A percentile compares a stretch with the other conserved stretches of the same genome.
Evolutionary conservation across 2,113 vertebrate genomes (phyloP).

Genomic region (Odocoileus hemionus): DNA sequence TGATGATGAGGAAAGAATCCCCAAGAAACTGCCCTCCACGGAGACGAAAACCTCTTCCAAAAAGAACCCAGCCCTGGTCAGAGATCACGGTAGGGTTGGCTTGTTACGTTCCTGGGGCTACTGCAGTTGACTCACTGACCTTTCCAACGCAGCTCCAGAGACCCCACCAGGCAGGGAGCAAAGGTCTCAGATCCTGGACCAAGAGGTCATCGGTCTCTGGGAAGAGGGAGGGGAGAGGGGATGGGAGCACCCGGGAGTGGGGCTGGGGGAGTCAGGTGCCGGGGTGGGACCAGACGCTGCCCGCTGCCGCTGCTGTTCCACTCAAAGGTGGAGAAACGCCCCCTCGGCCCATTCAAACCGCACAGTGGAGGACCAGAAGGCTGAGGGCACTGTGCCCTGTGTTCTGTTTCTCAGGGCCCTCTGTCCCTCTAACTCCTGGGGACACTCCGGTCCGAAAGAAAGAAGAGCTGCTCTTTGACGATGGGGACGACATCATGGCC

Average conservation of each 20-base stretch:
- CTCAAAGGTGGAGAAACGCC: accelerated
- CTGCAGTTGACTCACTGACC: not conserved
- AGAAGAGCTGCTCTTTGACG: slow-evolving; percentile 81
- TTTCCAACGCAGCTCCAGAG: not conserved
- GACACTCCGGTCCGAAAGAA: slow-evolving; percentile 66
- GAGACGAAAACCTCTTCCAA: slow-evolving; percentile 12
- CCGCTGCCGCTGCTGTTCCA: not conserved
- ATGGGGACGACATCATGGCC: slow-evolving; percentile 86
- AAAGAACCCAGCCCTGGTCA: not conserved
- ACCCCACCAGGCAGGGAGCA: not conserved
- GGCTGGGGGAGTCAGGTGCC: accelerated
- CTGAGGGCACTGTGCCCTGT: not conserved
- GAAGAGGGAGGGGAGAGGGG: not conserved
- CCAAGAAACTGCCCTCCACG: slow-evolving; percentile 51
- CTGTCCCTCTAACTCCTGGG: not conserved
- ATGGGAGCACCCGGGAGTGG: not conserved
- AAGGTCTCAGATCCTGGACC: not conserved
- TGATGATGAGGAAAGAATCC: slow-evolving; percentile 78
- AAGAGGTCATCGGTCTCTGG: not conserved
- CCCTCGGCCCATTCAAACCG: accelerated
- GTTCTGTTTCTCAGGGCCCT: slow-evolving; percentile 42
- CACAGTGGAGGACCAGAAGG: not conserved
- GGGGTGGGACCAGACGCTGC: not conserved
- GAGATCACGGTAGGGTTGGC: slow-evolving; percentile 69
- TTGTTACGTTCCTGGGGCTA: not conserved